Conservation (phyloP, 2,113 vertebrate genomes). For the Rhinolophus sinicus region DNA sequence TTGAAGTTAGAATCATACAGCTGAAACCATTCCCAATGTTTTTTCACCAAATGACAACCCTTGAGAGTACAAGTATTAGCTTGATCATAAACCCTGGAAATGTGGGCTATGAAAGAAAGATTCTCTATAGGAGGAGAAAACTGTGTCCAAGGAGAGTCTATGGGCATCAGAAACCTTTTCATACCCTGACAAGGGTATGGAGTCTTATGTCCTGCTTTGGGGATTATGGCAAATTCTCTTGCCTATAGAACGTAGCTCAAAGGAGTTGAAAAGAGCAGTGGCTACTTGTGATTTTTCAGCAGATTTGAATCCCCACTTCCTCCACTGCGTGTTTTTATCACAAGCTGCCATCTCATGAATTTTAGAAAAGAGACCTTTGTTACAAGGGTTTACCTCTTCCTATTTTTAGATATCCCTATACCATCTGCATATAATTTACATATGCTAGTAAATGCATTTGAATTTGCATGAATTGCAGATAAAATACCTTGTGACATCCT, state of each 20-base stretch:
- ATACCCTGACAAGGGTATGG: background rate
- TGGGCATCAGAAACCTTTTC: background rate
- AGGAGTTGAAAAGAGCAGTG: background rate
- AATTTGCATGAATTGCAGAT: constrained; percentile 60
- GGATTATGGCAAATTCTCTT: background rate
- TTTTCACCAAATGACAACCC: background rate
- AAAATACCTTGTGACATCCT: constrained; percentile 31
- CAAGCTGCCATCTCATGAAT: constrained; percentile 53
- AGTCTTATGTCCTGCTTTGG: background rate
- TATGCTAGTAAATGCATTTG: constrained; percentile 56
- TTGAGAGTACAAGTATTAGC: background rate
- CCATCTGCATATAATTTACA: constrained; percentile 61
- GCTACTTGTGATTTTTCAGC: background rate
- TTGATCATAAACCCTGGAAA: background rate
- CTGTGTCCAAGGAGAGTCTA: background rate
- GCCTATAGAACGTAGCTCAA: background rate
- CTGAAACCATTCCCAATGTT: background rate
- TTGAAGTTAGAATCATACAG: background rate
- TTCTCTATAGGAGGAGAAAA: background rate
- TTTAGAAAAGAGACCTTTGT: constrained; percentile 71
- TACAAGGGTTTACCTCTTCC: constrained; percentile 55
- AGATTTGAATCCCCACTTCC: background rate
- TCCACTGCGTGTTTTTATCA: background rate
- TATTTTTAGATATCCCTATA: constrained; percentile 62
- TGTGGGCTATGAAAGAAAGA: background rate